These are phyloP conservation scores for Neoaliturus tenellus DNA, from an alignment of 2,888 invertebrate species.

Conservation along the genomic window DNA sequence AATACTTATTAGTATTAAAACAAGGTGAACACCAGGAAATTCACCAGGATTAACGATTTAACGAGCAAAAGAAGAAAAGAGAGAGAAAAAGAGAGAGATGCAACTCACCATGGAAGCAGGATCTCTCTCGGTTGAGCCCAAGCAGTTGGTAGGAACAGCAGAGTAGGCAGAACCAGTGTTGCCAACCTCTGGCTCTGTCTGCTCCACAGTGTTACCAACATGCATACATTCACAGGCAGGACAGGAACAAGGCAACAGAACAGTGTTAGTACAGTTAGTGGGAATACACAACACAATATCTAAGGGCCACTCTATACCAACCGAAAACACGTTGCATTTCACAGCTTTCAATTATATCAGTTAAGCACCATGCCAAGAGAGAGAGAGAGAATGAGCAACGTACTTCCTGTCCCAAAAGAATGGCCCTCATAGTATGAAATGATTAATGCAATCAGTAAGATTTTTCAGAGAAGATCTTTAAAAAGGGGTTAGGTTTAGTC, in stretches of 20 bases:
- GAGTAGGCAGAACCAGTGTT: conserved; percentile 65
- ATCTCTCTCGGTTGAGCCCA: conserved; percentile 56
- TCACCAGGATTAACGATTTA: no score
- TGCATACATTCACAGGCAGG: conserved; percentile 49
- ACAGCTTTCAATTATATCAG: no score
- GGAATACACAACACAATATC: neutral
- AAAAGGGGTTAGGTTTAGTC: no score
- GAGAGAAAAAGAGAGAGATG: neutral
- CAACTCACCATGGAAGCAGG: conserved; percentile 58
- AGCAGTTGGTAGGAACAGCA: conserved; percentile 68
- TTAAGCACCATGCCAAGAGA: no score
- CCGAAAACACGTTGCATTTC: no score
- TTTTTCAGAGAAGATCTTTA: no score
- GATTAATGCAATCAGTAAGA: no score
- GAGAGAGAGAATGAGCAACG: no score
- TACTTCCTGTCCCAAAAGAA: no score
- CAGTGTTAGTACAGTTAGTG: neutral
- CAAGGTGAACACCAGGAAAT: no score
- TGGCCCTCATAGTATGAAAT: conserved; percentile 3
- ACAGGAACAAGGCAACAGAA: conserved; percentile 17
- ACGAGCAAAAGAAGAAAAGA: neutral
- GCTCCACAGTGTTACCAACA: conserved; percentile 29
- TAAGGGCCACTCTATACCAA: no score
- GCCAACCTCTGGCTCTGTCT: conserved; percentile 58
- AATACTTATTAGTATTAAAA: no score